Evolutionary conservation across 2,113 vertebrate genomes (phyloP), one percentile per base, ranked within the genome.

Genomic region (Alethe diademata): DNA sequence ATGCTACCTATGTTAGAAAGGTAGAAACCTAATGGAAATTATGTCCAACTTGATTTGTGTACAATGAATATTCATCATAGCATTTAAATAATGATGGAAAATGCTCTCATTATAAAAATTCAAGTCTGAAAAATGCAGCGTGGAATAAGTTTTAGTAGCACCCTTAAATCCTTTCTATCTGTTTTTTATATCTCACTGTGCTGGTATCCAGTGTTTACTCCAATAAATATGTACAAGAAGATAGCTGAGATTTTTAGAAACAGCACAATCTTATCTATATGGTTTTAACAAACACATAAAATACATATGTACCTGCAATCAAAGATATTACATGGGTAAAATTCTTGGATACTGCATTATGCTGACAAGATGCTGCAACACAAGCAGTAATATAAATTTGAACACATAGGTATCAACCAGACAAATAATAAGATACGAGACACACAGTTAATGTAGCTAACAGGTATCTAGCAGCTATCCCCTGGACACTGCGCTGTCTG

Each of bases 261-360:
- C 14, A 87, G 33, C 45, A 48, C 14, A 73, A 9, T 78, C 17
- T 71, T 66, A 25, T 54, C 14, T 13, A 23, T 16, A 58, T 19
- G 31, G 40, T 35, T 70, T 73, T 71, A 66, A 47, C 19, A 69
- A 72, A 70, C 9, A 31, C 4, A 18, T 36, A 54, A 54, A 72
- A 47, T 20, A 61, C 7, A n/a, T 19, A 33, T 0, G 3, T 65
- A 36, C 7, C 5, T 65, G 35, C 7, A 70, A 7, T 64, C 47
- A 70, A 93, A 72, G 26, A 19, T 31, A 72, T 28, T n/a, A 25
- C 50, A 47, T 9, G 26, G 17, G 19, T 45, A 61, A 83, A 79
- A 65, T 24, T 4, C 64, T 86, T 53, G 54, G 36, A 43, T 80
- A 25, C 7, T 0, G 0, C 6, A 1, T 70, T 84, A 48, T 0